Percentiles rank a stretch among this genome's conserved stretches.
Evolutionary conservation across 2,888 invertebrate species (phyloP).

Genomic region (Trypoxylon attenuatum): DNA sequence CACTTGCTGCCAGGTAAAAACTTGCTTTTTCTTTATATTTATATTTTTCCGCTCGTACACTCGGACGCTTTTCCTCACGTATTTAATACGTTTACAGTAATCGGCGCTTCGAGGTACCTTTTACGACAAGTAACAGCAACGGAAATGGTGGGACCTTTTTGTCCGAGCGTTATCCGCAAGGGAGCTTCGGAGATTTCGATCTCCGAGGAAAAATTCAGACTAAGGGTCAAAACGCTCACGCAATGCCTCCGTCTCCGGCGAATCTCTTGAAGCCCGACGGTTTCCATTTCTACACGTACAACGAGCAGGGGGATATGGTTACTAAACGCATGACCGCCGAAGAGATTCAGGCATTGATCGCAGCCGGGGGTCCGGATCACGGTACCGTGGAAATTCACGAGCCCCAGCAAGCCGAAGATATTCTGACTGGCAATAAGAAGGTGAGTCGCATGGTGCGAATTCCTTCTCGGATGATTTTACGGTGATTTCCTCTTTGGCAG

Average conservation of each 20-base stretch:
- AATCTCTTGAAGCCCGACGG: constrained; percentile 87
- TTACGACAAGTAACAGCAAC: too few species aligned
- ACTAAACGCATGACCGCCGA: constrained; percentile 89
- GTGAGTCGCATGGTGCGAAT: constrained; percentile 50
- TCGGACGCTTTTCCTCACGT: too few species aligned
- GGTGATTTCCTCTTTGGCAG: constrained; percentile 43
- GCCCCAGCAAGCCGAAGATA: constrained; percentile 59
- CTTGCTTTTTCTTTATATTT: too few species aligned
- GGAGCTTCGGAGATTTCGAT: too few species aligned
- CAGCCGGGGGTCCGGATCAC: constrained; percentile 84
- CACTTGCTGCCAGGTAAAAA: too few species aligned
- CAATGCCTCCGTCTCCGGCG: constrained; percentile 79
- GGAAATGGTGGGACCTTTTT: too few species aligned
- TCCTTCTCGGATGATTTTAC: background rate
- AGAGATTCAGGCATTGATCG: constrained; percentile 90
- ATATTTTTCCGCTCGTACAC: too few species aligned
- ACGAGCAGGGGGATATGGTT: constrained; percentile 88
- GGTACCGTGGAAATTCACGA: constrained; percentile 65
- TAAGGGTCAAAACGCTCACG: background rate
- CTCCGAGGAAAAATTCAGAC: too few species aligned
- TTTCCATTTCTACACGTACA: constrained; percentile 91
- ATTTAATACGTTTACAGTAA: too few species aligned
- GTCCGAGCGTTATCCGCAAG: too few species aligned
- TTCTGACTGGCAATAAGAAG: constrained; percentile 61
- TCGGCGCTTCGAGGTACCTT: too few species aligned